Percentiles rank a stretch among this genome's conserved stretches.
phyloP scores from a whole-genome alignment of 2,888 invertebrate species.

The Cepaea hortensis region DNA sequence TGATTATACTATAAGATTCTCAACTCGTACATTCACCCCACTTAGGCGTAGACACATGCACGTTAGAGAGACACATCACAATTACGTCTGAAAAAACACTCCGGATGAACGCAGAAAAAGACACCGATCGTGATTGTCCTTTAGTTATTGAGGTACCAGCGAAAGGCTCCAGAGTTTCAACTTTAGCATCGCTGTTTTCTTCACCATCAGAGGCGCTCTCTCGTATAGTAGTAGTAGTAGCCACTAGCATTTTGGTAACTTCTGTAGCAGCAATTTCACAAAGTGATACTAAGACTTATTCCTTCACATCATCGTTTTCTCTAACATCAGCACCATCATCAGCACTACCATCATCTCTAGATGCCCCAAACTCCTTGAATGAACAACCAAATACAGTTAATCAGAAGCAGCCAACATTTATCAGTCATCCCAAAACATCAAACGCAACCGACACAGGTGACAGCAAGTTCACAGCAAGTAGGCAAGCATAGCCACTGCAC shows the following conservation, averaged over 20 bases:
- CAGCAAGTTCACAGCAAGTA: no score
- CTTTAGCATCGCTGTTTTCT: not conserved
- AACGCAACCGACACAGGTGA: no score
- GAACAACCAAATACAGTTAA: not conserved
- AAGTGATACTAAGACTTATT: not conserved
- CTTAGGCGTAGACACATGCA: no score
- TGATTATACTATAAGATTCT: no score
- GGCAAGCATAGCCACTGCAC: no score
- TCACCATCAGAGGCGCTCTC: not conserved
- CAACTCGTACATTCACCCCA: no score
- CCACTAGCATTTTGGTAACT: not conserved
- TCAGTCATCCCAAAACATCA: not conserved
- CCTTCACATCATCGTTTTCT: not conserved
- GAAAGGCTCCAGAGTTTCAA: not conserved
- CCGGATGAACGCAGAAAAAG: no score
- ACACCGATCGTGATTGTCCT: slow-evolving; percentile 42
- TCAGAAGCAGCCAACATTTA: not conserved
- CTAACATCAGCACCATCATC: no score
- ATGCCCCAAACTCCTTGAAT: not conserved
- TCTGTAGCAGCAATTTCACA: not conserved
- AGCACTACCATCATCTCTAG: not conserved
- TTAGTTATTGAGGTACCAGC: slow-evolving; percentile 49
- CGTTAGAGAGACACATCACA: no score
- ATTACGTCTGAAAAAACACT: no score
- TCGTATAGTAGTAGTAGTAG: no score